Evolutionary conservation across 2,888 invertebrate genomes (phyloP).

Genomic region (Entomobrya multifasciata): DNA sequence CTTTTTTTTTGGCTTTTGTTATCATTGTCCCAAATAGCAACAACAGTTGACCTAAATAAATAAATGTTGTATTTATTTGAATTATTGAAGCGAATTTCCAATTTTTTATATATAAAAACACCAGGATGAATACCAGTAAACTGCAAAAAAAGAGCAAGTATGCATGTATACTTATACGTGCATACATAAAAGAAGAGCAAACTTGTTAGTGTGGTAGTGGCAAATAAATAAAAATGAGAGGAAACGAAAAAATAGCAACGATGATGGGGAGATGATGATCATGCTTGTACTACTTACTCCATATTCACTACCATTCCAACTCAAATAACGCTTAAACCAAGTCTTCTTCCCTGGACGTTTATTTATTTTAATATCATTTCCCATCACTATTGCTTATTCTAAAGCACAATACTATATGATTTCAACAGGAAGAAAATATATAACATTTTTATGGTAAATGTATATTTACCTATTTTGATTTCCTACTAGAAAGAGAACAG

Average conservation of each 20-base stretch:
- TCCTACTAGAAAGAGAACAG: not conserved
- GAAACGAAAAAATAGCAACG: not conserved
- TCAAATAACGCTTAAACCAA: conserved; percentile 32
- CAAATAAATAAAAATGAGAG: not conserved
- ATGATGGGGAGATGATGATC: not conserved
- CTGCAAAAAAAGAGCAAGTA: not conserved
- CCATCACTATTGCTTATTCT: not conserved
- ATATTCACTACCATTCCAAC: conserved; percentile 7
- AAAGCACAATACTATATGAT: conserved; percentile 12
- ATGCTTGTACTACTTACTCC: not conserved
- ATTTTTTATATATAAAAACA: conserved; percentile 29
- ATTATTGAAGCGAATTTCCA: conserved; percentile 41
- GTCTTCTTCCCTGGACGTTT: conserved; percentile 16
- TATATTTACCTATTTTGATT: conserved; percentile 19
- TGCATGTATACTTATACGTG: not conserved
- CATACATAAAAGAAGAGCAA: not conserved
- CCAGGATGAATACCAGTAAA: not conserved
- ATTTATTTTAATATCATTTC: conserved; percentile 41
- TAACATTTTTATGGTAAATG: not conserved
- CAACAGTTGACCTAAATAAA: conserved; percentile 60
- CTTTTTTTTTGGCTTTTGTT: not conserved
- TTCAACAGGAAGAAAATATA: not conserved
- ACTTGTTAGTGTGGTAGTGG: conserved; percentile 23
- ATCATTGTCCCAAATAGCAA: conserved; percentile 36
- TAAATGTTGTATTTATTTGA: conserved; percentile 48